Base-by-base conservation (phyloP, 2,888 invertebrate species). In the Eustalomyia histrio region DNA sequence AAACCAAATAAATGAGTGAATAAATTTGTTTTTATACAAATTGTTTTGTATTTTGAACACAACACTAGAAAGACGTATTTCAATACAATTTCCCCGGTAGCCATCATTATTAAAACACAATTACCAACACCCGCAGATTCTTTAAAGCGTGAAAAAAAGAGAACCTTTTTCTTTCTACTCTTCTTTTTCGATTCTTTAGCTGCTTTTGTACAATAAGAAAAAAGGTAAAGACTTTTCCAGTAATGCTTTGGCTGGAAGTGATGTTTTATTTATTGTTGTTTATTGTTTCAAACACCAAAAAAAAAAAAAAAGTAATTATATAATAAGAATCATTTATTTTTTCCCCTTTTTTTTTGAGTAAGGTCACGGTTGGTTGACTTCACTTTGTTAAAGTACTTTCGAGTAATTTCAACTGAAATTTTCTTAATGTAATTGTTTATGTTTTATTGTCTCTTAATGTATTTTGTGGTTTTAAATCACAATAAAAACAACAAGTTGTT, bases 91-190 rank as follows among this genome's bases (percentile, higher is more conserved):
- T 69, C 39, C 52, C n/a, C 61, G 53, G 67, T 39, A 61, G 78
- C 47, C 72, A 71, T 29, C 39, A 39, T 64, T 72, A 61, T 33
- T 60, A 60, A 72, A 72, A 78, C 33, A 43, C 33, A 50, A 69
- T 35, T 12, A 67, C 24, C 43, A 78, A 78, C 81, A 81, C 81
- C 81, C 78, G 78, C 74, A 81, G 78, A 71, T 67, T 65, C 74
- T 71, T 71, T 71, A 71, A 76, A 74, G 81, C 81, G 81, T 81
- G 57, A n/a, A 81, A 81, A n/a, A 74, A 78, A 24, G 39, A 81
- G 78, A 81, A 81, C 78, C 63, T 81, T 78, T 57, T 24, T 69
- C 67, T 33, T 17, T 79, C 7, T 29, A 16, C 24, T 18, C 0
- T 76, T 29, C n/a, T 10, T 47, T 53, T 60, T 24, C 29, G 29